Evolutionary conservation across 2,113 vertebrate genomes (phyloP).

Genomic region (Ursus arctos): DNA sequence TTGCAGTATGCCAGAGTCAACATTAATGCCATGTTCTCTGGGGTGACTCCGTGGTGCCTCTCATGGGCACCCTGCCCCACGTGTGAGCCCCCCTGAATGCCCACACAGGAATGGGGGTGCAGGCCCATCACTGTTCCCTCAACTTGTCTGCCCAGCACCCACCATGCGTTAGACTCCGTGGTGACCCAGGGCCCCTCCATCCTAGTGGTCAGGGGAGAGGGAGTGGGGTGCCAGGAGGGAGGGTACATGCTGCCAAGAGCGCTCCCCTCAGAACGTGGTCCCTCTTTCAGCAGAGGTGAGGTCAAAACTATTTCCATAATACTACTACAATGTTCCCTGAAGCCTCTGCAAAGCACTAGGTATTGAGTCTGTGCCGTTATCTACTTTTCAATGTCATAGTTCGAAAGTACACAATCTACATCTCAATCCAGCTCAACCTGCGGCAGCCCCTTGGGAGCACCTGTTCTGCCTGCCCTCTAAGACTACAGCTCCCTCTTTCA

Average conservation of each 20-base stretch:
- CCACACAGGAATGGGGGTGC: constrained; percentile 63
- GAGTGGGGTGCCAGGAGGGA: no score
- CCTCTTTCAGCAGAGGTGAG: not conserved
- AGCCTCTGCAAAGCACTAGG: not conserved
- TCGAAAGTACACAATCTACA: not conserved
- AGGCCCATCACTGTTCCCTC: rapidly evolving
- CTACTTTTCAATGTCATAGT: not conserved
- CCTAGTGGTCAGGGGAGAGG: not conserved
- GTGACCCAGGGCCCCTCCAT: not conserved
- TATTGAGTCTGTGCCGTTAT: rapidly evolving
- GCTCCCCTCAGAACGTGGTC: not conserved
- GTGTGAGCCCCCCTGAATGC: constrained; percentile 54
- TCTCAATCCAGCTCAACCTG: not conserved
- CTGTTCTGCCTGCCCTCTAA: no score
- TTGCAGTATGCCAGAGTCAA: rapidly evolving
- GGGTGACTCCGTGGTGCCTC: not conserved
- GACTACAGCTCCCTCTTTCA: not conserved
- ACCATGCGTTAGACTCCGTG: rapidly evolving
- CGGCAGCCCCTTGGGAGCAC: rapidly evolving
- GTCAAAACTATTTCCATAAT: not conserved
- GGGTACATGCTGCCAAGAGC: no score
- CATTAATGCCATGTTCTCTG: not conserved
- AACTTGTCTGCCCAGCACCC: not conserved
- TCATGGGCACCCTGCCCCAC: rapidly evolving
- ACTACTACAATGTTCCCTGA: not conserved